These are phyloP conservation scores for Pseudonaja textilis DNA, from an alignment of 2,113 vertebrate genomes.

Conservation along the genomic window DNA sequence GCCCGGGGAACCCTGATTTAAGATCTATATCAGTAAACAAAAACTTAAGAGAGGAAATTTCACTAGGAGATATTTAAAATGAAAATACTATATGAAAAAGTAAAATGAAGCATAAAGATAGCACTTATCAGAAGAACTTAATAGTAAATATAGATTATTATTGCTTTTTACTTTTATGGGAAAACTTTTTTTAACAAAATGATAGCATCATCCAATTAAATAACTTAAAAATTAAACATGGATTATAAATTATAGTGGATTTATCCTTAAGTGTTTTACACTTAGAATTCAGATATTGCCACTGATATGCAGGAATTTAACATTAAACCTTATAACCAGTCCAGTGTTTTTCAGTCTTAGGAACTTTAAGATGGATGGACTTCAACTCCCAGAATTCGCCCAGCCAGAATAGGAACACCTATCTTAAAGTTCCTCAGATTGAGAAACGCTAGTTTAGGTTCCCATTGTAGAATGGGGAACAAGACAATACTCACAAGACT, in stretches of 20 bases:
- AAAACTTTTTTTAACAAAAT: neutral
- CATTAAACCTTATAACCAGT: neutral
- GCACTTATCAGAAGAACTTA: neutral
- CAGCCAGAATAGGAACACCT: neutral
- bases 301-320: neutral
- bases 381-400: neutral
- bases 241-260: neutral
- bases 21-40: fast-evolving
- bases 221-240: neutral
- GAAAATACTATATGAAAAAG: neutral
- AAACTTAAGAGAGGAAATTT: neutral
- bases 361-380: neutral
- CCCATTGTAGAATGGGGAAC: neutral
- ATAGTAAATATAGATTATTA: neutral
- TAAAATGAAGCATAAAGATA: neutral
- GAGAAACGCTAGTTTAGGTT: neutral
- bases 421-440: neutral
- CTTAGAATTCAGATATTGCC: neutral
- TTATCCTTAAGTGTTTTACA: neutral
- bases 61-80: neutral
- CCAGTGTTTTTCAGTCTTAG: neutral
- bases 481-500: neutral
- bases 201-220: neutral
- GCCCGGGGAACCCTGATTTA: neutral
- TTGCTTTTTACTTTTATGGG: neutral